phyloP scores from a whole-genome alignment of 2,113 vertebrate species.

The Sander vitreus region DNA sequence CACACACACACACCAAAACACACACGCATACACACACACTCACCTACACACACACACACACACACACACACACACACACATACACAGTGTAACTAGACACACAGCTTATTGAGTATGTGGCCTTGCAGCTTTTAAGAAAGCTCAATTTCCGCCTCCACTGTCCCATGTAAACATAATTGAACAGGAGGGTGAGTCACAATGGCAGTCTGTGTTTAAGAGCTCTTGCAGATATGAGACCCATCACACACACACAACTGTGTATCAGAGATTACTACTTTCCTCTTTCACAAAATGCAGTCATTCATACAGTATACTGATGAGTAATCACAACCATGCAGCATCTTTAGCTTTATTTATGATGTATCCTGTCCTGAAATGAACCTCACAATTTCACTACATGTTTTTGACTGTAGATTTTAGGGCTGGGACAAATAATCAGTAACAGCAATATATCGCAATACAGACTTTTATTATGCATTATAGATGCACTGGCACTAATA shows the following conservation, averaged over 20 bases:
- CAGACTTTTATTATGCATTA: not conserved
- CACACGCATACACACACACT: not conserved
- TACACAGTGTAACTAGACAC: conserved; percentile 39
- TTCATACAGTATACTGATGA: conserved; percentile 56
- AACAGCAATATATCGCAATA: not conserved
- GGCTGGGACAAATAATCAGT: not conserved
- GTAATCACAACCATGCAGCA: conserved; percentile 53
- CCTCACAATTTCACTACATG: not conserved
- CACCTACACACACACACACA: not conserved
- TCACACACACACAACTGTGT: conserved; percentile 34
- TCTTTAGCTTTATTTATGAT: conserved; percentile 22
- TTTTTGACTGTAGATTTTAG: not conserved
- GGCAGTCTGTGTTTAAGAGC: conserved; percentile 56
- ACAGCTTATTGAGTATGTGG: conserved; percentile 54
- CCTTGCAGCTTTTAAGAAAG: conserved; percentile 63
- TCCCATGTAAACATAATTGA: conserved; percentile 68
- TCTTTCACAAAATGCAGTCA: conserved; percentile 48
- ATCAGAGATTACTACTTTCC: conserved; percentile 63
- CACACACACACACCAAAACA: conserved; percentile 12
- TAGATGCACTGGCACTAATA: not conserved
- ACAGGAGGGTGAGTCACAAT: conserved; percentile 65
- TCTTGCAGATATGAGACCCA: conserved; percentile 46
- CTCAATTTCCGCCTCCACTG: conserved; percentile 51
- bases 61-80: not conserved
- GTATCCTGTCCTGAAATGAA: conserved; percentile 10